Evolutionary conservation across 2,797 vertebrate genomes (phyloP).

Genomic region (Chloroceryle amazona): DNA sequence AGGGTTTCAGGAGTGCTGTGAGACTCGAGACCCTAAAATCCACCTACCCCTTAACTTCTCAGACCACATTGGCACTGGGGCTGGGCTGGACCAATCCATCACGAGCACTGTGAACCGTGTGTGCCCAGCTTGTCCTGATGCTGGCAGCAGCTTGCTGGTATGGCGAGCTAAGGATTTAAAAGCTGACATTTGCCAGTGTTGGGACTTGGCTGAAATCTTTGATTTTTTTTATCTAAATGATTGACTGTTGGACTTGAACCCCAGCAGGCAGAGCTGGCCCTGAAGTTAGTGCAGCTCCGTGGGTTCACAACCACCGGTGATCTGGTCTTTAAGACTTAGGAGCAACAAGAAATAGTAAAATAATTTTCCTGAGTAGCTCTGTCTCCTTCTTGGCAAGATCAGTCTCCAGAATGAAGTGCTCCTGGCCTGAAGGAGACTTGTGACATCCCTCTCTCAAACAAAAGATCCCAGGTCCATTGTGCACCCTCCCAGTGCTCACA

Average conservation of each 20-base stretch:
- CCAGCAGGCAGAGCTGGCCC: background rate
- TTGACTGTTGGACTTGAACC: background rate
- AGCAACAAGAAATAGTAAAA: background rate
- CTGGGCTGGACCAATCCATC: background rate
- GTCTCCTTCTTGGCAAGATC: background rate
- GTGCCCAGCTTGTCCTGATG: background rate
- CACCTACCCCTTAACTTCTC: background rate
- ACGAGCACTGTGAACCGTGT: rapidly evolving
- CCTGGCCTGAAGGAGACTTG: background rate
- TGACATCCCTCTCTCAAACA: constrained; percentile 1
- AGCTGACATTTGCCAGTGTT: rapidly evolving
- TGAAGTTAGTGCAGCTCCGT: background rate
- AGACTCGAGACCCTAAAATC: background rate
- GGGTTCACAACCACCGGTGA: background rate
- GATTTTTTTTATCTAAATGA: background rate
- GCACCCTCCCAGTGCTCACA: background rate
- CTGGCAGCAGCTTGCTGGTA: background rate
- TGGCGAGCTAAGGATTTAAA: background rate
- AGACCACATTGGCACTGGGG: rapidly evolving
- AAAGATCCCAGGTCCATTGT: background rate
- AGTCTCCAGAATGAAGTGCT: background rate
- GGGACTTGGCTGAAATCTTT: background rate
- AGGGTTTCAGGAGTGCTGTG: background rate
- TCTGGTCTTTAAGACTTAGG: background rate
- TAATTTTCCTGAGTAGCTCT: background rate